Evolutionary conservation across 2,113 vertebrate species (phyloP).

Genomic region (Oryzias celebensis): DNA sequence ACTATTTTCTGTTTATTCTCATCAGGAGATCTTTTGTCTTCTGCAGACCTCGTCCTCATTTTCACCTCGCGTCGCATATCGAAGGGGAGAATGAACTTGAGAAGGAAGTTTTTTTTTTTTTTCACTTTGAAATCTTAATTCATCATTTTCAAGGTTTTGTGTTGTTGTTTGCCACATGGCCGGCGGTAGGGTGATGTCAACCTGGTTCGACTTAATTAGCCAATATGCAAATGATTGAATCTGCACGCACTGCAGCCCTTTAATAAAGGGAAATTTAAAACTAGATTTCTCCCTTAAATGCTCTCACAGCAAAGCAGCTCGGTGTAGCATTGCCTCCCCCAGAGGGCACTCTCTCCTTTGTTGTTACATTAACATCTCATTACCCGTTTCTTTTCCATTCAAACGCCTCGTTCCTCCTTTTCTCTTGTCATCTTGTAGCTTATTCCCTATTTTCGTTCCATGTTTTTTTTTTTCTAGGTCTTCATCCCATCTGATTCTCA

Average conservation of each 20-base stretch:
- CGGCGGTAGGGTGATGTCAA: constrained; percentile 21
- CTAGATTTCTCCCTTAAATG: constrained; percentile 15
- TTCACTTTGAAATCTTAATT: constrained; percentile 11
- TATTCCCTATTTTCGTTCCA: constrained; percentile 12
- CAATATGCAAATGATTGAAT: constrained; percentile 33
- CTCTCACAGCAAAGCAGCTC: constrained; percentile 33
- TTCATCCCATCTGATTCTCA: constrained; percentile 22
- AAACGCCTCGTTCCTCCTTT: constrained; percentile 37
- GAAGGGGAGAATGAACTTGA: neutral
- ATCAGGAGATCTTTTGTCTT: constrained; percentile 7
- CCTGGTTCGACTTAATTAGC: constrained; percentile 27
- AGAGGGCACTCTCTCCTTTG: constrained; percentile 59
- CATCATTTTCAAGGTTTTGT: neutral
- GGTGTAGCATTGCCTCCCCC: constrained; percentile 57
- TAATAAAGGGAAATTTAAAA: constrained; percentile 47
- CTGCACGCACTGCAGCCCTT: constrained; percentile 35
- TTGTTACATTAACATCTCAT: constrained; percentile 73
- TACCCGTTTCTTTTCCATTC: constrained; percentile 54
- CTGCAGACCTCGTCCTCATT: neutral
- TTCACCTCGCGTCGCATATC: constrained; percentile 6
- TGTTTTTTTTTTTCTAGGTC: constrained; percentile 1
- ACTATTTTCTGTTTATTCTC: neutral
- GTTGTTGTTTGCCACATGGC: constrained; percentile 3
- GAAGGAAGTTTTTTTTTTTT: neutral
- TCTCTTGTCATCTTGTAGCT: constrained; percentile 29